Base-by-base conservation (phyloP, 2,888 invertebrate species). In the Clusia tigrina region DNA sequence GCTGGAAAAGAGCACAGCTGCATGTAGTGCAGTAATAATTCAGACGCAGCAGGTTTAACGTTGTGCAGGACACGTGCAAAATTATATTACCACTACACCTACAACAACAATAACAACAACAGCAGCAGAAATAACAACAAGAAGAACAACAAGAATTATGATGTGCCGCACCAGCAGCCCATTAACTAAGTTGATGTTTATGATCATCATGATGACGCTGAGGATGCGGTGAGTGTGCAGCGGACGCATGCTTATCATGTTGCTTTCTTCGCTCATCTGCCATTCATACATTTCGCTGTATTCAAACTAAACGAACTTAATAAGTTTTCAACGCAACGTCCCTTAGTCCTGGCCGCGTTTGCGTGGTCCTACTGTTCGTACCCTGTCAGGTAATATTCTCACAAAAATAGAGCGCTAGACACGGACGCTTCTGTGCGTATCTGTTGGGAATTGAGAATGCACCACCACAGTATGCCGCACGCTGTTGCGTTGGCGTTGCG, bases 1-100 rank as follows among this genome's bases (percentile, higher is more conserved):
- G 24, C 25, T 54, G 17, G 12, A 42, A 56, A 56, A 56, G 42
- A n/a, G 42, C 42, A 56, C 56, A 56, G 56, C 56, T 56, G 56
- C 12, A n/a, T 3, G 54, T 9, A 17, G 54, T 15, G 9, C 6
- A 15, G 9, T 52, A 10, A 6, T 6, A 26, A 15, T 22, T 18
- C 18, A 54, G 54, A 42, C 22, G 56, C 10, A 23, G 42, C 56
- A 37, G 32, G 54, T 54, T 37, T 24, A 25, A 25, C 26, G 18
- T 5, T 24, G 5, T 5, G n/a, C 15, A 25, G 18, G 53, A 53
- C 53, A 48, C 48, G 48, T 48, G 48, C 48, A 42, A n/a, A 42
- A 5, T 15, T 42, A 6, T 15, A 48, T 22, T 3, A 22, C 48
- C 2, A 22, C 48, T 20, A 6, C 48, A 20, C 22, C 18, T 15